Evolutionary conservation across 2,888 invertebrate species (phyloP).

Genomic region (Dynastes hyllus): DNA sequence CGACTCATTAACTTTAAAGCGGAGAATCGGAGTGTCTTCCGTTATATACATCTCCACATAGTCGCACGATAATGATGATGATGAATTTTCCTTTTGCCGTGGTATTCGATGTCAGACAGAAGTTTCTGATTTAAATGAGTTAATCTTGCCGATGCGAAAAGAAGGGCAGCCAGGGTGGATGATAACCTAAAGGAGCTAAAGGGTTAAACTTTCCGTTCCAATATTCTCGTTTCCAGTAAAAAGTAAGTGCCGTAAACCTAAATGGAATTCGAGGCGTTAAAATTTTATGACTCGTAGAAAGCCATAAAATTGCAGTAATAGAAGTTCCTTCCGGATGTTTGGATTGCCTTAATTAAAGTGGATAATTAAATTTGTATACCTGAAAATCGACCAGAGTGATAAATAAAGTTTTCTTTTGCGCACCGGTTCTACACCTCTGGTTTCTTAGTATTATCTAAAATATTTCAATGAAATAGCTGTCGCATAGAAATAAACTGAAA

Average conservation of each 20-base stretch:
- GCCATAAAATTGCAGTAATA: slow-evolving; percentile 25
- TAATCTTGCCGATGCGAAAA: slow-evolving; percentile 34
- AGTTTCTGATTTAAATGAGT: slow-evolving; percentile 46
- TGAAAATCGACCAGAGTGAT: not conserved
- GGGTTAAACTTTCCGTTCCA: slow-evolving; percentile 30
- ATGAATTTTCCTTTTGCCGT: slow-evolving; percentile 27
- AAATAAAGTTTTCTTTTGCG: not conserved
- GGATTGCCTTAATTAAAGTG: slow-evolving; percentile 29
- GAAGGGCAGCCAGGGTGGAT: not conserved
- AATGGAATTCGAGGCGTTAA: slow-evolving; percentile 37
- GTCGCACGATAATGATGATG: slow-evolving; percentile 27
- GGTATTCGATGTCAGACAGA: slow-evolving; percentile 36
- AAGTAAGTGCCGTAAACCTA: slow-evolving; percentile 37
- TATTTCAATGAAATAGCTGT: too few relatives aligned
- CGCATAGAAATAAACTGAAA: too few relatives aligned
- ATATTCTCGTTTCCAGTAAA: slow-evolving; percentile 26
- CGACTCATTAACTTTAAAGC: slow-evolving; percentile 51
- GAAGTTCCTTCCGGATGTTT: slow-evolving; percentile 11
- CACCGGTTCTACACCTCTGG: too few relatives aligned
- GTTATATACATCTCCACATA: slow-evolving; percentile 37
- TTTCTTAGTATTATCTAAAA: too few relatives aligned
- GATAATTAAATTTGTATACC: slow-evolving; percentile 27
- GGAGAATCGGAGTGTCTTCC: slow-evolving; percentile 40
- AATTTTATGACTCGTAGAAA: slow-evolving; percentile 36
- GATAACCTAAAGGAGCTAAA: slow-evolving; percentile 1